Base-by-base conservation (phyloP, 2,888 invertebrate genomes). In the Hirtodrosophila alboralis region DNA sequence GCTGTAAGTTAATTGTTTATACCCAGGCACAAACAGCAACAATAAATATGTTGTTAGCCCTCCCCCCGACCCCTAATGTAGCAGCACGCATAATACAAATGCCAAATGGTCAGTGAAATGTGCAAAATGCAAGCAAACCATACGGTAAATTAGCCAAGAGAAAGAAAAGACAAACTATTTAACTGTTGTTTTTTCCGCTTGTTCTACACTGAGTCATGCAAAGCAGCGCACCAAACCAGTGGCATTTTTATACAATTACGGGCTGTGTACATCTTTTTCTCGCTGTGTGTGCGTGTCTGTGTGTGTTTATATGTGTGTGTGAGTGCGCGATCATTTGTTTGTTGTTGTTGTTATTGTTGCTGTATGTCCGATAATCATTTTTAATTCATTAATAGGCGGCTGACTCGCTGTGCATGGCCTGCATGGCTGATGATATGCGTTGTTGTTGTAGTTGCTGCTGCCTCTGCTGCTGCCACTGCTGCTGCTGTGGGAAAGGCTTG, bases 1-100 rank as follows among this genome's bases (percentile, higher is more conserved):
- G 97, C 97, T 91, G 98, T 98, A 93, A 95, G 96, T 94, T 45
- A 34, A 16, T 40, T 52, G 8, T 5, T 23, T 23, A 21, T 5
- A n/a, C n/a, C n/a, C n/a, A n/a, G 36, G 37, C 23, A 8, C 33
- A 44, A 28, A 21, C 31, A 51, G 37, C 30, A 41, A 45, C 48
- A 61, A 45, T 61, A 28, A 34, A 53, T 34, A 40, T 33, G 48
- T 13, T 10, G 40, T 51, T 51, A 23, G 45, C 30, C 45, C 14
- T 5, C n/a, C n/a, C n/a, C n/a, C n/a, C n/a, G n/a, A n/a, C n/a
- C n/a, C n/a, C n/a, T n/a, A n/a, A n/a, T n/a, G n/a, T n/a, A n/a
- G n/a, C 51, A 28, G 47, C 47, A 61, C 21, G 30, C 30, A 51
- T 2, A 63, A 56, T 58, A 48, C 45, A 52, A 53, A 58, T 63